Evolutionary conservation across 2,797 vertebrate genomes (phyloP), one percentile per base, ranked within the genome.

Genomic region (Hapalemur alaotrensis): DNA sequence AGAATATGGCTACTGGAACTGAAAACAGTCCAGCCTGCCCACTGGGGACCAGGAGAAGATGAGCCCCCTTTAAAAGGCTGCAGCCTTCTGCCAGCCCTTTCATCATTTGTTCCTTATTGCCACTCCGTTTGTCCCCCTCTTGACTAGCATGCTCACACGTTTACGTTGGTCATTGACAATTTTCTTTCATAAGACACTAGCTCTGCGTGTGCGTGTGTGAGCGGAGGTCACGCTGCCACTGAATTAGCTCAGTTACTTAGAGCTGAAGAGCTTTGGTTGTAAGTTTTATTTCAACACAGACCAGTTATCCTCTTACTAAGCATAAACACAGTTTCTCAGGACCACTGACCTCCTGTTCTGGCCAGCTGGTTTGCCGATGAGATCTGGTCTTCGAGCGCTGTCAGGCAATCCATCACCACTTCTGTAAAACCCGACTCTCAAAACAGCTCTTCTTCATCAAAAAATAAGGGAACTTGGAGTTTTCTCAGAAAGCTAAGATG

Each of bases 91-190:
- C 46, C 23, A 43, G 87, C 15, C 54, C 92, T 76, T 70, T 78
- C 46, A 17, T 83, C 20, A 86, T 96, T 96, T 67, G 93, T 93
- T 95, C 95, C 95, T 93, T 52, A 43, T 97, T 63, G 11, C 30
- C 2, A 75, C 46, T 25, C 23, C 20, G 14, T 38, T 48, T 96
- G 96, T 97, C 14, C 8, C 28, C 14, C 28, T 52, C 81, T 76
- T 50, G 32, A 69, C 78, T 78, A 17, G 13, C 63, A 13, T 65
- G 43, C 48, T 61, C 35, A 32, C 15, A 23, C 25, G 2, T 93
- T 67, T 70, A 48, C 11, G 5, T 1, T 79, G 35, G 32, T 35
- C 43, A 28, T 48, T 76, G 41, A 18, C 35, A 59, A 23, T 52
- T 76, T 85, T 67, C 48, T 46, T 84, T 81, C 15, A 32, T 50